Percentiles rank a stretch among this genome's conserved stretches.
These are phyloP conservation scores for Saccopteryx bilineata DNA, from an alignment of 2,113 vertebrate genomes.

Conservation along the genomic window DNA sequence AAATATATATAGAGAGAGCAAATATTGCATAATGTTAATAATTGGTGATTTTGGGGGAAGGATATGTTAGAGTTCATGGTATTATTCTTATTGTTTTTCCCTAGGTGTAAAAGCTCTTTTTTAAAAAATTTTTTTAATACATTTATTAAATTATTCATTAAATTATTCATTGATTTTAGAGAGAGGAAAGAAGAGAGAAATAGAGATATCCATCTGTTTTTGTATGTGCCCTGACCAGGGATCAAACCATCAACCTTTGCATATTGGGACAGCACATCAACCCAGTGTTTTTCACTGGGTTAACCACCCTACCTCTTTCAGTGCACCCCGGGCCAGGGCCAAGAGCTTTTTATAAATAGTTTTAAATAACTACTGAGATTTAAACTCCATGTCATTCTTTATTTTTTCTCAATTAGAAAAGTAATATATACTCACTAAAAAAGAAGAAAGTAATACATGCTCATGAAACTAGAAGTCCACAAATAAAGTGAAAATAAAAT, in stretches of 20 bases:
- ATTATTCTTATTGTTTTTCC: neutral
- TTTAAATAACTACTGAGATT: slow-evolving; percentile 12
- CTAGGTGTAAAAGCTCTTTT: neutral
- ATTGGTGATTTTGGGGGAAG: neutral
- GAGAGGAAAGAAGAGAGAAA: too few species aligned
- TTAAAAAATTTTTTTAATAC: neutral
- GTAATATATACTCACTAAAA: slow-evolving; percentile 15
- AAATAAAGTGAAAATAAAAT: slow-evolving; percentile 30
- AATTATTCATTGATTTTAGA: too few species aligned
- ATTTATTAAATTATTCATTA: too few species aligned
- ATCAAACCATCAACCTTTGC: too few species aligned
- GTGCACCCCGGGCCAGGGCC: too few species aligned
- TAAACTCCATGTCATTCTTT: slow-evolving; percentile 13
- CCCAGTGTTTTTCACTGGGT: too few species aligned
- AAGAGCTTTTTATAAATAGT: neutral
- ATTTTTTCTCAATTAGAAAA: neutral
- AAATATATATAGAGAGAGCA: neutral
- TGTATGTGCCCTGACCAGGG: too few species aligned
- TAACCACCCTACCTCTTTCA: too few species aligned
- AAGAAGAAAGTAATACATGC: neutral
- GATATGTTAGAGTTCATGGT: neutral
- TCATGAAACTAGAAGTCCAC: neutral
- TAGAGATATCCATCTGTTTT: too few species aligned
- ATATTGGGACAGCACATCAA: too few species aligned
- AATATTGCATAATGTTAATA: neutral